These are phyloP conservation scores for Eurytoma adleriae DNA, from an alignment of 2,888 invertebrate genomes.

Conservation along the genomic window DNA sequence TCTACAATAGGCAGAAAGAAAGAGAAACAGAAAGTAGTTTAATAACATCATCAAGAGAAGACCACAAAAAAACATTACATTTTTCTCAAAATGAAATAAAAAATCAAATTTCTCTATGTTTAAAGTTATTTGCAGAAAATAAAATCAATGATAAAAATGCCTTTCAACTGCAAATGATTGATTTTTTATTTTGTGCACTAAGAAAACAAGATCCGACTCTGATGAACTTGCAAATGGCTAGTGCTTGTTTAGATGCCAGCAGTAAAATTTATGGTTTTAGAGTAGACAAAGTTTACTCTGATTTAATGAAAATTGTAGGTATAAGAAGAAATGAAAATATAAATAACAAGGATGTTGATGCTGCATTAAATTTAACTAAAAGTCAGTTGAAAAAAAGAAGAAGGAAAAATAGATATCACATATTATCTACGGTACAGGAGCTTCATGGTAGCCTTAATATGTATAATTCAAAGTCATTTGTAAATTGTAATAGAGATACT, in stretches of 20 bases:
- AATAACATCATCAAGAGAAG: no score
- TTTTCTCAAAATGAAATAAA: slow-evolving; percentile 48
- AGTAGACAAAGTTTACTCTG: slow-evolving; percentile 90
- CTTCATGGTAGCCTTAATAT: slow-evolving; percentile 61
- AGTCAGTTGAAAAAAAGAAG: not conserved
- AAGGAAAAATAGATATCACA: slow-evolving; percentile 58
- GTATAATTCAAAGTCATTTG: slow-evolving; percentile 58
- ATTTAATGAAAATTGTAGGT: slow-evolving; percentile 87
- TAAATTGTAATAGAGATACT: slow-evolving; percentile 63
- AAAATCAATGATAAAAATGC: slow-evolving; percentile 94
- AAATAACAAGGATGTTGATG: slow-evolving; percentile 49
- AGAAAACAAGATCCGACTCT: slow-evolving; percentile 83
- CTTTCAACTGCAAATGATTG: slow-evolving; percentile 91
- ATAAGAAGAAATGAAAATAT: slow-evolving; percentile 73
- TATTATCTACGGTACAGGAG: slow-evolving; percentile 59
- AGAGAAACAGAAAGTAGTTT: no score
- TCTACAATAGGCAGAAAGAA: no score
- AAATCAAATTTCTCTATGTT: slow-evolving; percentile 65
- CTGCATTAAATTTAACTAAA: not conserved
- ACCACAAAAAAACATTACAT: not conserved
- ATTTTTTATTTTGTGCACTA: slow-evolving; percentile 88
- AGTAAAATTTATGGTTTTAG: slow-evolving; percentile 91
- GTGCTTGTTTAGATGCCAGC: slow-evolving; percentile 91
- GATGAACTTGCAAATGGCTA: slow-evolving; percentile 87
- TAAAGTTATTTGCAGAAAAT: slow-evolving; percentile 68